Percentiles rank a stretch among this genome's conserved stretches.
Evolutionary conservation across 1,140 invertebrate species (phyloP).

Genomic region (Proales similis): DNA sequence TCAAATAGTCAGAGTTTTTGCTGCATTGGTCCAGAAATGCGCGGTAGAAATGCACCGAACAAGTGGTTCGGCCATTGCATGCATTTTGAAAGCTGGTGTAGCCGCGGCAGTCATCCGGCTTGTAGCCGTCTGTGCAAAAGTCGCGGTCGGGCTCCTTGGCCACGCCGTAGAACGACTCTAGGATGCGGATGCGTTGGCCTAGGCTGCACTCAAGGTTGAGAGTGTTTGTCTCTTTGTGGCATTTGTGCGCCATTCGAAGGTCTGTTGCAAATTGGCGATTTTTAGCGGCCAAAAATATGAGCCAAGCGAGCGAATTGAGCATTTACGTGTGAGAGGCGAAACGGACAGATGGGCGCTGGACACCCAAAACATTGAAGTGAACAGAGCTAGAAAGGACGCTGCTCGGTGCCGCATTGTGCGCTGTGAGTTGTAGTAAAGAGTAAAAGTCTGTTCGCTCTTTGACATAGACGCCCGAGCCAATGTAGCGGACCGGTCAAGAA

Average conservation of each 20-base stretch:
- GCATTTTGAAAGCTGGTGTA: constrained; percentile 37
- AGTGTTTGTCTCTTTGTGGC: constrained; percentile 16
- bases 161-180: constrained; percentile 28
- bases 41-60: constrained; percentile 35
- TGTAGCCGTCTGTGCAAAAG: constrained; percentile 23
- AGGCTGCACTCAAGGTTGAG: constrained; percentile 17
- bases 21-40: constrained; percentile 17
- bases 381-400: too few relatives aligned
- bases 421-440: too few relatives aligned
- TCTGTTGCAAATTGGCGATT: too few relatives aligned
- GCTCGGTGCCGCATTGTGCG: too few relatives aligned
- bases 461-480: too few relatives aligned
- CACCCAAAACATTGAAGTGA: too few relatives aligned
- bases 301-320: too few relatives aligned
- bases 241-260: constrained; percentile 17
- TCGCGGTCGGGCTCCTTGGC: not conserved
- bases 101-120: constrained; percentile 16
- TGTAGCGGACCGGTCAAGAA: too few relatives aligned
- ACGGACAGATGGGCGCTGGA: too few relatives aligned
- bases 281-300: too few relatives aligned
- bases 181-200: constrained; percentile 15
- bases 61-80: constrained; percentile 27
- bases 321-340: too few relatives aligned
- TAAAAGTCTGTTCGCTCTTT: too few relatives aligned
- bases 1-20: constrained; percentile 32